Percentiles rank a stretch among this genome's conserved stretches.
Evolutionary conservation across 2,113 vertebrate species (phyloP).

Genomic region (Eretmochelys imbricata): DNA sequence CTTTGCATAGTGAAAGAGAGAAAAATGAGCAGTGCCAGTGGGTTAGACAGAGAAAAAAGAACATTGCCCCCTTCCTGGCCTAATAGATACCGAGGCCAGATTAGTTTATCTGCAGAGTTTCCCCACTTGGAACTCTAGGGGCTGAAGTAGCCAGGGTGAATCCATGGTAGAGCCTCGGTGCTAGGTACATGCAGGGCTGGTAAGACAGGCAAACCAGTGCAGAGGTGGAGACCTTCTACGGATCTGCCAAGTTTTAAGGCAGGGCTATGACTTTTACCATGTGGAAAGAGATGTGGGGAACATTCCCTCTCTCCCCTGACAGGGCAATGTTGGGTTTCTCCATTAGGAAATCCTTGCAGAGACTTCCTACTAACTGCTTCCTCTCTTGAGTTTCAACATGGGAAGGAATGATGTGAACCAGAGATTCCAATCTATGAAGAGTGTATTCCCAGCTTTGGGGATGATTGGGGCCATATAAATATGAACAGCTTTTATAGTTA

Average conservation of each 20-base stretch:
- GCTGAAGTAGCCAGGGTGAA: background rate
- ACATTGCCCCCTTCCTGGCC: background rate
- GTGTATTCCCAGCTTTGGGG: background rate
- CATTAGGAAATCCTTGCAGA: background rate
- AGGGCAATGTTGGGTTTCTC: background rate
- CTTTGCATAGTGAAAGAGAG: background rate
- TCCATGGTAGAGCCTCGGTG: accelerated
- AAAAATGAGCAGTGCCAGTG: background rate
- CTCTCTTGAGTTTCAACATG: background rate
- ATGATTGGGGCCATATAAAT: background rate
- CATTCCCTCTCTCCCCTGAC: background rate
- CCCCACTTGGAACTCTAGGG: background rate
- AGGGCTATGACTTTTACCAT: background rate
- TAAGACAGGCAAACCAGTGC: background rate
- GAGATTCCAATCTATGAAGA: background rate
- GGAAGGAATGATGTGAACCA: background rate
- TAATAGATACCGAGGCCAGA: background rate
- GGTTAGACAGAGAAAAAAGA: background rate
- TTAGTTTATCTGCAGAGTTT: background rate
- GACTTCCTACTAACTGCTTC: accelerated
- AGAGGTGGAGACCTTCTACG: background rate
- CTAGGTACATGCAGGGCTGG: background rate
- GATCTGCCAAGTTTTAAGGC: background rate
- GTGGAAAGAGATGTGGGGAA: background rate
- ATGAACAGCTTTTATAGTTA: background rate